Percentiles rank a stretch among this genome's conserved stretches.
Conservation (phyloP, 2,113 vertebrate genomes). For the Malurus alboscapulatus region DNA sequence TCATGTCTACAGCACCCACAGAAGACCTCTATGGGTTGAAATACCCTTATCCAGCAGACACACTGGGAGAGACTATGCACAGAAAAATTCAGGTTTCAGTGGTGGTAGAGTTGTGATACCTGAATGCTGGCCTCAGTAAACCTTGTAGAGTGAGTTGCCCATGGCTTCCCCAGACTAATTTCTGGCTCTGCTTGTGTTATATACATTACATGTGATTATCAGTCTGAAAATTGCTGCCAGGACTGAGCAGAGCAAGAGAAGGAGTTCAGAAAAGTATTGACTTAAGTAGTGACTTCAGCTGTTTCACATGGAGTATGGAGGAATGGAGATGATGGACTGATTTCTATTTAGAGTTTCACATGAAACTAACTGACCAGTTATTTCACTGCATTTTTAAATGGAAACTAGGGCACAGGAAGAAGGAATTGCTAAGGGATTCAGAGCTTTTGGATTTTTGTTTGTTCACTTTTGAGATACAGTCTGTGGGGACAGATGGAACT, state of each 20-base stretch:
- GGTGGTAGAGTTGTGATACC: not conserved
- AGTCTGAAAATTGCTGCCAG: not conserved
- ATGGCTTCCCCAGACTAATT: not conserved
- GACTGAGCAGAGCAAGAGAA: not conserved
- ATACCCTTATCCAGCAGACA: not conserved
- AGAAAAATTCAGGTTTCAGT: not conserved
- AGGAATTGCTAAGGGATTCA: not conserved
- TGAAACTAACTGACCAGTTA: not conserved
- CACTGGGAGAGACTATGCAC: accelerated
- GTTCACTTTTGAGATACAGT: not conserved
- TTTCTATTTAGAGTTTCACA: not conserved
- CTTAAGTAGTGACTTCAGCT: not conserved
- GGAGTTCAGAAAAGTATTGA: not conserved
- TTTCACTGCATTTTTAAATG: not conserved
- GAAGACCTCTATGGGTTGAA: not conserved
- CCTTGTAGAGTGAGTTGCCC: not conserved
- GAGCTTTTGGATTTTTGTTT: not conserved
- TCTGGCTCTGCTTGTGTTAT: not conserved
- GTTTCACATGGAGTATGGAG: not conserved
- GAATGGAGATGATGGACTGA: not conserved
- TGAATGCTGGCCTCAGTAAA: not conserved
- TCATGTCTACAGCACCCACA: not conserved
- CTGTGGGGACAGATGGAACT: not conserved
- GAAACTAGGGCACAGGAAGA: not conserved
- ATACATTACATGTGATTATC: accelerated